phyloP scores from a whole-genome alignment of 1,140 invertebrate genomes.

The Listronotus oregonensis region DNA sequence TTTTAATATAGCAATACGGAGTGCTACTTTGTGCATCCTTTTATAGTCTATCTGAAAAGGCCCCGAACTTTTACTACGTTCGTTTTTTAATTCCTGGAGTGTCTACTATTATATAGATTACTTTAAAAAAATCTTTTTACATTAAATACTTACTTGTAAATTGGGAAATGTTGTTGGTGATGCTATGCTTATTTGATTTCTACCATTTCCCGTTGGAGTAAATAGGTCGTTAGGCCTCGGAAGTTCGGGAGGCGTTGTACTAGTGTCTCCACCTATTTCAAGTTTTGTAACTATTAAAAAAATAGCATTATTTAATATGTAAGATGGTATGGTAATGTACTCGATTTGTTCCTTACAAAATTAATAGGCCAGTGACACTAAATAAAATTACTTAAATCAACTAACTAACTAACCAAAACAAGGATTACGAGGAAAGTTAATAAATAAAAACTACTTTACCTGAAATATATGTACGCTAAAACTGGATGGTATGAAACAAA shows the following conservation, averaged over 20 bases:
- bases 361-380: too few species aligned
- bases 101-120: too few species aligned
- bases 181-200: constrained; percentile 39
- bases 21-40: too few species aligned
- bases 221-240: constrained; percentile 55
- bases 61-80: too few species aligned
- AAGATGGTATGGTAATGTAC: too few species aligned
- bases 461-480: background rate
- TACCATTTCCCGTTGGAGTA: constrained; percentile 46
- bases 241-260: constrained; percentile 29
- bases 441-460: background rate
- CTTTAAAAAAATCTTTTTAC: background rate
- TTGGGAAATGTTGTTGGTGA: constrained; percentile 17
- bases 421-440: too few species aligned
- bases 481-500: background rate
- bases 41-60: too few species aligned
- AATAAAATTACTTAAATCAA: too few species aligned
- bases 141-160: constrained; percentile 26
- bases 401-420: too few species aligned
- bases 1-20: too few species aligned
- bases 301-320: background rate
- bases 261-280: constrained; percentile 24
- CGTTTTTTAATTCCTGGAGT: too few species aligned
- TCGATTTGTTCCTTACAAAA: too few species aligned
- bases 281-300: constrained; percentile 19